phyloP scores from a whole-genome alignment of 1,140 invertebrate species.

The Megalopta genalis region DNA sequence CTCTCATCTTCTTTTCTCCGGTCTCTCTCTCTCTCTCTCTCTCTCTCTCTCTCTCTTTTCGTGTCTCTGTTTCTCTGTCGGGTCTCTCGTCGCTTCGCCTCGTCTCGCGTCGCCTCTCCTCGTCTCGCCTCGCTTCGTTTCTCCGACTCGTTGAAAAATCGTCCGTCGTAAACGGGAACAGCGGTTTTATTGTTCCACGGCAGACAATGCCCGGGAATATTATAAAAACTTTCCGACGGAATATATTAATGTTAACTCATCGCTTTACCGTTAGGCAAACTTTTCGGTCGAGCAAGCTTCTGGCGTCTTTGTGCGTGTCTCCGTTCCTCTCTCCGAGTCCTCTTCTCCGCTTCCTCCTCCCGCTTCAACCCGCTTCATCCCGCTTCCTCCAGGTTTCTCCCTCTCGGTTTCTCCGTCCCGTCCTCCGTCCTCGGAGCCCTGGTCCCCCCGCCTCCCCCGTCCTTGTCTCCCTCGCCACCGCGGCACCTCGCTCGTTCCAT shows the following conservation, averaged over 20 bases:
- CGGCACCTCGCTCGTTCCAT: background rate
- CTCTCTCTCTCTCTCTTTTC: conserved; percentile 1
- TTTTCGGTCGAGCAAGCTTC: conserved; percentile 73
- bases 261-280: conserved; percentile 79
- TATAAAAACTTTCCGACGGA: conserved; percentile 80
- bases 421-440: background rate
- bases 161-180: conserved; percentile 79
- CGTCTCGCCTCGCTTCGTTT: conserved; percentile 72
- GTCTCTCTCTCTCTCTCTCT: conserved; percentile 8
- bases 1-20: background rate
- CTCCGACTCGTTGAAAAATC: conserved; percentile 78
- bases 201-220: conserved; percentile 80
- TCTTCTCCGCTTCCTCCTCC: background rate
- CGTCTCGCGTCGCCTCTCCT: conserved; percentile 25
- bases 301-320: conserved; percentile 56
- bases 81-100: conserved; percentile 22
- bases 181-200: conserved; percentile 78
- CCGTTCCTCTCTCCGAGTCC: conserved; percentile 28
- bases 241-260: conserved; percentile 81
- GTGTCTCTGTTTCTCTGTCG: background rate
- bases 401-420: too few relatives aligned
- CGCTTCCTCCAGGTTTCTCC: too few relatives aligned
- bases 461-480: too few relatives aligned
- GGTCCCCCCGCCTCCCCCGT: too few relatives aligned
- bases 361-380: background rate